Evolutionary conservation across 1,140 invertebrate species (phyloP), one percentile per base, ranked within the genome.

Genomic region (Zaprionus inermis): DNA sequence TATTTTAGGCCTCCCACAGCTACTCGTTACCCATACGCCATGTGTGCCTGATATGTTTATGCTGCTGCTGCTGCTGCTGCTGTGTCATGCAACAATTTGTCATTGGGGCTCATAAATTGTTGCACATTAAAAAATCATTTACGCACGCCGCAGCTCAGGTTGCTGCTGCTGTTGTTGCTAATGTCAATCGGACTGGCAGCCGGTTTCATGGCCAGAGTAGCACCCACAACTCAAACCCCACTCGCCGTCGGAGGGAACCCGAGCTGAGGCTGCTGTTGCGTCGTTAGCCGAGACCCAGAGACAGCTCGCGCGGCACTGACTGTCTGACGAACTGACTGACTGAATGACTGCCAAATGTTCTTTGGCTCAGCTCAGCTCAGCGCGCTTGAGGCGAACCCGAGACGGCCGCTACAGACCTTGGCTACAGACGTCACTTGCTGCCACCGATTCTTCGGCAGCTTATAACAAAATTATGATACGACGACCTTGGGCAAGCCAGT

Each of bases 121-220:
- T 72, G 57, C 60, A 78, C 38, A 85, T 85, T 85, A 78, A 81
- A 55, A 69, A 14, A 46, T 32, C 59, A 57, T 61, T 67, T 56
- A 56, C 52, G 38, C 16, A 24, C n/a, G 34, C 60, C 34, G 51
- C 36, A 49, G 41, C 24, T 28, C 20, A 16, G 30, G 60, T 28
- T 56, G 51, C 24, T 28, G 24, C 24, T 18, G n/a, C 11, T 60
- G 22, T 4, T 38, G 36, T 12, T 28, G 68, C 28, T 64, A 32
- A 63, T 52, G 69, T 58, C 24, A 56, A 65, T 72, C 34, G 34
- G 32, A 30, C 57, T 30, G 20, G 11, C 18, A 22, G 44, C 51
- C 14, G 5, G 18, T 57, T 69, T 46, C 74, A 74, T 72, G 72
- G 56, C 67, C 64, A 52, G 38, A 20, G 4, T 5, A 68, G 30